phyloP scores from a whole-genome alignment of 2,797 vertebrate genomes.

The Pteronotus mesoamericanus region DNA sequence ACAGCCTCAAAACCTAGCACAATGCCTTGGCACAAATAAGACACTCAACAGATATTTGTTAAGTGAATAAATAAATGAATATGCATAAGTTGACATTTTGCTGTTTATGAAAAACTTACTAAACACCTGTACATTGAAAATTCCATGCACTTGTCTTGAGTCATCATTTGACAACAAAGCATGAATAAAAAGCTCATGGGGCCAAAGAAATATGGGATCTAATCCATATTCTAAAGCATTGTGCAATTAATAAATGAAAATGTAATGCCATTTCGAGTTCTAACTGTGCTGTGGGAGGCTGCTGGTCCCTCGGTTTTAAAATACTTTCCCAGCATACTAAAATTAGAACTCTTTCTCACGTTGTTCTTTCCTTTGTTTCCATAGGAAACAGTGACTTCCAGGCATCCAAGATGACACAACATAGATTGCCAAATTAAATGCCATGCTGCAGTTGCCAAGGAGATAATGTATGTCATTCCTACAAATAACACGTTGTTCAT shows the following conservation, averaged over 20 bases:
- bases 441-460: conserved; percentile 81
- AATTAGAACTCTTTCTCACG: conserved; percentile 49
- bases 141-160: neutral
- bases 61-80: neutral
- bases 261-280: conserved; percentile 53
- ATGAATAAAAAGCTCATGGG: neutral
- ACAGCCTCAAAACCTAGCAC: neutral
- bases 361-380: conserved; percentile 76
- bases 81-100: neutral
- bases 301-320: conserved; percentile 66
- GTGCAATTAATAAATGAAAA: conserved; percentile 60
- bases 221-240: conserved; percentile 17
- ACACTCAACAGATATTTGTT: neutral
- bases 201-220: neutral
- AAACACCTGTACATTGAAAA: neutral
- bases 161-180: neutral
- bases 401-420: conserved; percentile 76
- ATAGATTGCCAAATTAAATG: conserved; percentile 79
- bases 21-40: neutral
- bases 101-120: neutral
- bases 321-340: conserved; percentile 71
- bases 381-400: conserved; percentile 81
- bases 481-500: conserved; percentile 80
- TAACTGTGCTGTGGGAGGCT: conserved; percentile 54
- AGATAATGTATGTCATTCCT: conserved; percentile 81